Percentiles rank a stretch among this genome's conserved stretches.
phyloP scores from a whole-genome alignment of 2,113 vertebrate genomes.

The Coptodon rendalli region DNA sequence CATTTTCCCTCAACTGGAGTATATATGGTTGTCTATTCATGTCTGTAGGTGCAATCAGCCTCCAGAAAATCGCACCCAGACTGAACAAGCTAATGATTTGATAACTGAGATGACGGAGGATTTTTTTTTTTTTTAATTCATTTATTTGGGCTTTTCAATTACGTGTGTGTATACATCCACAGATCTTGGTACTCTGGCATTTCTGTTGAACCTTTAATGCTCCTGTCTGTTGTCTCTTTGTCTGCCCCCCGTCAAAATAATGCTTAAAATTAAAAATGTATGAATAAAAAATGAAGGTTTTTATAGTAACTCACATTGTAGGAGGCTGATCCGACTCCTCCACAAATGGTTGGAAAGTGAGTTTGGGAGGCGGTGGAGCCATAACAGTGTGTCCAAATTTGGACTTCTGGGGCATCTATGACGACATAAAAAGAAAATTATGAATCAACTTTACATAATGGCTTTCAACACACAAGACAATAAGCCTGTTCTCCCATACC shows the following conservation, averaged over 20 bases:
- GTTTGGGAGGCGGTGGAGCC: slow-evolving; percentile 61
- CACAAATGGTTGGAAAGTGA: slow-evolving; percentile 86
- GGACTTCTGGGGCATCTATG: slow-evolving; percentile 66
- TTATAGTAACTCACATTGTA: slow-evolving; percentile 80
- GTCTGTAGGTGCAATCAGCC: slow-evolving; percentile 73
- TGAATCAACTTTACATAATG: not conserved
- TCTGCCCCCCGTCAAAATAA: not conserved
- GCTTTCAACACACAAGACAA: not conserved
- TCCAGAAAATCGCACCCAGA: slow-evolving; percentile 78
- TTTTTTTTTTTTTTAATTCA: fast-evolving
- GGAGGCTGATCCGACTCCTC: slow-evolving; percentile 84
- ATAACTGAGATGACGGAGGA: slow-evolving; percentile 84
- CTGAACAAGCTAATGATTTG: slow-evolving; percentile 82
- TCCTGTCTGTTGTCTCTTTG: not conserved
- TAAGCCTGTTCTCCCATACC: slow-evolving; percentile 59
- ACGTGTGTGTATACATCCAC: not conserved
- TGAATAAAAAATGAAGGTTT: not conserved
- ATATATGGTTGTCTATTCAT: not conserved
- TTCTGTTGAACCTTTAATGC: not conserved
- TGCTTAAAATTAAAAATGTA: not conserved
- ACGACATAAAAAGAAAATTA: not conserved
- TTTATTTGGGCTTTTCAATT: not conserved
- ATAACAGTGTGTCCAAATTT: slow-evolving; percentile 46
- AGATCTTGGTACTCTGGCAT: not conserved
- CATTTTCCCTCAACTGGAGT: not conserved